These are phyloP conservation scores for Drosophila saltans DNA, from an alignment of 1,140 invertebrate species.

Conservation along the genomic window DNA sequence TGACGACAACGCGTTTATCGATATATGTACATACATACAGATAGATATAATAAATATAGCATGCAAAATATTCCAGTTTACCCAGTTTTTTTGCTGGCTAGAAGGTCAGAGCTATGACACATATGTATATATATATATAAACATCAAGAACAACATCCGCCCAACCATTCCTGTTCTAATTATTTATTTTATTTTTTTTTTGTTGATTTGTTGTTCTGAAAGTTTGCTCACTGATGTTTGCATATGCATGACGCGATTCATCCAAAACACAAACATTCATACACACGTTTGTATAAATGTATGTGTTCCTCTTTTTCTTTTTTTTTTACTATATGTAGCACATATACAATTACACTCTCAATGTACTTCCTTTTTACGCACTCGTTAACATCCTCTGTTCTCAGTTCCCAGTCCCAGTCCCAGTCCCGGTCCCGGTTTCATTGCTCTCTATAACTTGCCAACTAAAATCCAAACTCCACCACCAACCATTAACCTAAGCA, in stretches of 20 bases:
- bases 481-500: too few relatives aligned
- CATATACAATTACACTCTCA: conserved; percentile 32
- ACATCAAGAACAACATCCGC: not conserved
- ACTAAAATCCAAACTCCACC: too few relatives aligned
- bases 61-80: conserved; percentile 50
- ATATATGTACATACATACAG: not conserved
- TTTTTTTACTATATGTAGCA: not conserved
- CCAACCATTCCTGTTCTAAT: conserved; percentile 46
- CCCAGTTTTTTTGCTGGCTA: conserved; percentile 35
- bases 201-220: conserved; percentile 14
- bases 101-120: conserved; percentile 64
- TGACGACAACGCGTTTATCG: conserved; percentile 35
- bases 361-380: conserved; percentile 68
- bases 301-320: too few relatives aligned
- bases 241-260: conserved; percentile 29
- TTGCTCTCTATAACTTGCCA: too few relatives aligned
- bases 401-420: not conserved
- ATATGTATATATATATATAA: conserved; percentile 1
- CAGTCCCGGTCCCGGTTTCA: too few relatives aligned
- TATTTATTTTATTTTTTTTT: conserved; percentile 34
- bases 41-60: not conserved
- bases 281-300: conserved; percentile 20
- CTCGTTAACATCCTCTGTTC: conserved; percentile 24
- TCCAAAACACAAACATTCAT: conserved; percentile 36
- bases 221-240: conserved; percentile 6